Conservation (phyloP, 2,113 vertebrate genomes). For the Ictidomys tridecemlineatus region DNA sequence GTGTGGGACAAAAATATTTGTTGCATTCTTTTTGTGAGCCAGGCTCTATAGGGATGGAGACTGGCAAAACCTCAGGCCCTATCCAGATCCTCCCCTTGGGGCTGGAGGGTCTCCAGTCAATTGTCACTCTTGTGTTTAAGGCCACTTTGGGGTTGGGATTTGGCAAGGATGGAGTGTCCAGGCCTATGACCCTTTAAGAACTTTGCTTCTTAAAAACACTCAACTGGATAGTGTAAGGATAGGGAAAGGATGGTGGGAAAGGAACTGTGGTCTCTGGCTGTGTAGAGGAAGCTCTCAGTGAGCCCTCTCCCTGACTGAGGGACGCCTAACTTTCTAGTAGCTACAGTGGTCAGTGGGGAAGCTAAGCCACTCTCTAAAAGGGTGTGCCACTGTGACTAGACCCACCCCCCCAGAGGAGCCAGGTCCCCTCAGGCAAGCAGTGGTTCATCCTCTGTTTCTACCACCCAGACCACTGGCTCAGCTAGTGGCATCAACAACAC, state of each 20-base stretch:
- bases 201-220: slow-evolving; percentile 33
- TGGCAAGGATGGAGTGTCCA: slow-evolving; percentile 56
- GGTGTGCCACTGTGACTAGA: background rate
- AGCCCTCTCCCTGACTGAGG: background rate
- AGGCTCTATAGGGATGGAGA: background rate
- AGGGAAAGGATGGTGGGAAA: background rate
- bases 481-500: slow-evolving; percentile 93
- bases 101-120: background rate
- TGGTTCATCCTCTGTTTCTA: slow-evolving; percentile 91
- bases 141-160: slow-evolving; percentile 55
- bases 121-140: slow-evolving; percentile 51
- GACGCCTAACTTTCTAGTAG: slow-evolving; percentile 43
- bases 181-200: slow-evolving; percentile 32
- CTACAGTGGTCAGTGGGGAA: background rate
- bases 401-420: background rate
- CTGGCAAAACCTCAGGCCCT: slow-evolving; percentile 30
- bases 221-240: background rate
- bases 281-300: background rate
- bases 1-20: slow-evolving; percentile 52
- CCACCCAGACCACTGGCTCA: slow-evolving; percentile 86
- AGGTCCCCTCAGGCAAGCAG: slow-evolving; percentile 89
- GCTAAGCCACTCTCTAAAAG: background rate
- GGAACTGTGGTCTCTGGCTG: background rate
- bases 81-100: background rate
- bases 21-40: slow-evolving; percentile 41